These are phyloP conservation scores for Sclerodermus sp. DNA, from an alignment of 2,888 invertebrate species.

Conservation along the genomic window DNA sequence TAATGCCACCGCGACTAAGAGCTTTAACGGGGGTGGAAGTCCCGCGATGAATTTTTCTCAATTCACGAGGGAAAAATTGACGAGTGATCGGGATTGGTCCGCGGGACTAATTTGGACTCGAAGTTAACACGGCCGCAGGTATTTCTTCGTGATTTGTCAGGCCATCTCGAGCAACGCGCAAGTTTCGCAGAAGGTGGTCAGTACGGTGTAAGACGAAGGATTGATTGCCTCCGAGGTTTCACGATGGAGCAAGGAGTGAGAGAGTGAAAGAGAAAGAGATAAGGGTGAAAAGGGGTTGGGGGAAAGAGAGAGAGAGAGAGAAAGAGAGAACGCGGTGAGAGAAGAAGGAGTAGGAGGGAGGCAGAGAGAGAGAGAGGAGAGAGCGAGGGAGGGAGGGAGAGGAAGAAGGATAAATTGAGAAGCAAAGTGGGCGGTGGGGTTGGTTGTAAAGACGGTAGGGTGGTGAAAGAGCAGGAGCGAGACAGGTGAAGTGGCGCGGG, in stretches of 20 bases:
- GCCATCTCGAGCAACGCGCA: too few species aligned
- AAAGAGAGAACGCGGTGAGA: slow-evolving; percentile 9
- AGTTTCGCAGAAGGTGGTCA: slow-evolving; percentile 34
- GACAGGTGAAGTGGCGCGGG: slow-evolving; percentile 12
- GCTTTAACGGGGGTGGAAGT: too few species aligned
- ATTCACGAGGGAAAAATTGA: too few species aligned
- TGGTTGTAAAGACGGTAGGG: slow-evolving; percentile 15
- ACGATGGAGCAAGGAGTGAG: slow-evolving; percentile 22
- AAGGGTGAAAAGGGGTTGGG: slow-evolving; percentile 16
- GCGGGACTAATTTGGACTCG: too few species aligned
- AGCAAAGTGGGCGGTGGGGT: background rate
- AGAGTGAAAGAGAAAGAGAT: slow-evolving; percentile 9
- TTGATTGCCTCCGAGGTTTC: slow-evolving; percentile 51
- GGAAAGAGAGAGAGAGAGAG: background rate
- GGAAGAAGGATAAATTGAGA: background rate
- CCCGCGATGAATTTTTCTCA: too few species aligned
- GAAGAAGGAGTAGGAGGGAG: slow-evolving; percentile 9
- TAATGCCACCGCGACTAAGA: too few species aligned
- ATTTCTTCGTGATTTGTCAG: background rate
- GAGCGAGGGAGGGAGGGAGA: background rate
- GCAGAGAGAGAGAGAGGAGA: slow-evolving; percentile 16
- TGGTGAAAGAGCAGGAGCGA: slow-evolving; percentile 9
- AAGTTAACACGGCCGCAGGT: background rate
- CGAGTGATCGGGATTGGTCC: too few species aligned
- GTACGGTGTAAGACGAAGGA: slow-evolving; percentile 51